Conservation (phyloP, 2,888 invertebrate species). For the Cyclophora punctaria region DNA sequence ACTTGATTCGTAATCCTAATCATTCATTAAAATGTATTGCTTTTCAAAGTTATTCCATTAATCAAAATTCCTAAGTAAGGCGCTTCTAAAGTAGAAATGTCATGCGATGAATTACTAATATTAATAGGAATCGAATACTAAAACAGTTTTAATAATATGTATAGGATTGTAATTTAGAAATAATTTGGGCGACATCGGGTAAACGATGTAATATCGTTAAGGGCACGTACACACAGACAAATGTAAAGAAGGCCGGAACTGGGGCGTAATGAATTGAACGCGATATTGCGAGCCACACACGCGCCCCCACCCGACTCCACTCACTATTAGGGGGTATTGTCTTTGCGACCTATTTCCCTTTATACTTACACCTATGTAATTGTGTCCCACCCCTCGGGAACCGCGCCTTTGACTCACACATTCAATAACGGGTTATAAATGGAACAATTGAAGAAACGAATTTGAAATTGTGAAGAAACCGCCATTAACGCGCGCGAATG, state of each 20-base stretch:
- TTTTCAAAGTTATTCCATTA: background rate
- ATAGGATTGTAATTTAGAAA: slow-evolving; percentile 24
- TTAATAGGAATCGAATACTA: slow-evolving; percentile 11
- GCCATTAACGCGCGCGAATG: slow-evolving; percentile 20
- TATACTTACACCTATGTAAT: too few relatives aligned
- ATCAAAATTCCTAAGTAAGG: slow-evolving; percentile 15
- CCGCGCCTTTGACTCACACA: too few relatives aligned
- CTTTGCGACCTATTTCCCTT: slow-evolving; percentile 57
- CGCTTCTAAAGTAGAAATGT: slow-evolving; percentile 8
- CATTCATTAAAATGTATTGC: too few relatives aligned
- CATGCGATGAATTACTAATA: slow-evolving; percentile 15
- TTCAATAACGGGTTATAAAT: too few relatives aligned
- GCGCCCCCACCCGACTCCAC: slow-evolving; percentile 17
- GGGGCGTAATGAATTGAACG: slow-evolving; percentile 45
- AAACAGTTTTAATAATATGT: slow-evolving; percentile 29
- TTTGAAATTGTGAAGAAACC: slow-evolving; percentile 12
- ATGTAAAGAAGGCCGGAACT: slow-evolving; percentile 34
- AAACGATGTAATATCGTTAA: slow-evolving; percentile 30
- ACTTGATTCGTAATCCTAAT: too few relatives aligned
- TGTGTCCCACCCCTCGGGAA: background rate
- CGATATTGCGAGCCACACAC: slow-evolving; percentile 34
- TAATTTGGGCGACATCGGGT: slow-evolving; percentile 24
- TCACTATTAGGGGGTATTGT: slow-evolving; percentile 48
- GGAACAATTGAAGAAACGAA: background rate
- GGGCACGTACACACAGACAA: slow-evolving; percentile 24